Base-by-base conservation (phyloP, 2,888 invertebrate genomes). In the Gonocerus acuteangulatus region DNA sequence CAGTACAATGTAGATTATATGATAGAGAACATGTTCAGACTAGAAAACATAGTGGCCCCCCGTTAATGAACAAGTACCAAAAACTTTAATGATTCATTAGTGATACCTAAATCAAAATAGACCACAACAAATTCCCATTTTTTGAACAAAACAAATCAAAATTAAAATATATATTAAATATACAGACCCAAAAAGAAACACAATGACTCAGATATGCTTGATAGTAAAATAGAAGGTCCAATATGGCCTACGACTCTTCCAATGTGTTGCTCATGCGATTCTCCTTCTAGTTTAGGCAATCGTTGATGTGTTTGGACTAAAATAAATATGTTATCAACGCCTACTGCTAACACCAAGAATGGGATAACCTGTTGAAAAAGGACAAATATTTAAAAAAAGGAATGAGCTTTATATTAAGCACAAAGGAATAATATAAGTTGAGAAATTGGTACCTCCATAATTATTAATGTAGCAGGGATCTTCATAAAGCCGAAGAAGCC, bases 311-410 rank as follows among this genome's bases (percentile, higher is more conserved):
- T 91, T 77, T 97, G 95, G 51, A 99, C 96, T 58, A 99, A 79
- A 69, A 99, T 95, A 76, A 99, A 99, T 71, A 99, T 95, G 73
- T 99, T 99, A 77, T 99, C 97, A 0, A 99, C 96, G 1, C 99
- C 99, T 1, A 99, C 96, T 2, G 97, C 96, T 67, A 99, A 77
- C 23, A 97, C 96, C 60, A 99, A 78, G 80, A 99, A 99, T 0
- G 99, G 99, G 65, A 97, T 94, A 2, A 99, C 74, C 71, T 71
- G 60, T n/a, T 62, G 63, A 32, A 60, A 21, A n/a, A 36, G 59
- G 15, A 42, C 15, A 42, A 42, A 6, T 32, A n/a, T n/a, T n/a
- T n/a, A n/a, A n/a, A n/a, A n/a, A n/a, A n/a, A n/a, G n/a, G n/a
- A n/a, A n/a, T n/a, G n/a, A n/a, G n/a, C n/a, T n/a, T n/a, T n/a